phyloP scores from a whole-genome alignment of 1,140 invertebrate species.

The Lysiphlebus fabarum region DNA sequence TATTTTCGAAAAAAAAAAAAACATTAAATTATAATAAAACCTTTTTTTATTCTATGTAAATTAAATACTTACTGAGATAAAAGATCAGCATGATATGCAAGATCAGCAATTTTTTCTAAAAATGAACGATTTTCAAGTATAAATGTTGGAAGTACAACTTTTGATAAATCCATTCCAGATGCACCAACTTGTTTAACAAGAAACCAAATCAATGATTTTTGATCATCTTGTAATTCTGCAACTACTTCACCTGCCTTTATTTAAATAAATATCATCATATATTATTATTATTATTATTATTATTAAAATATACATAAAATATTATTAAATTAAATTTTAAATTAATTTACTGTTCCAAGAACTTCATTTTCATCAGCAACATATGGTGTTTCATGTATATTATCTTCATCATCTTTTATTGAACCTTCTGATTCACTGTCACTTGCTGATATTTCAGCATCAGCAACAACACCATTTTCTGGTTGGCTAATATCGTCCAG shows the following conservation, averaged over 20 bases:
- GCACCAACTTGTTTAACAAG: conserved; percentile 85
- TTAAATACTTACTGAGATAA: conserved; percentile 69
- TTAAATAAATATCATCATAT: neutral
- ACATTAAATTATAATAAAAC: conserved; percentile 2
- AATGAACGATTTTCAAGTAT: conserved; percentile 90
- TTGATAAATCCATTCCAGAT: conserved; percentile 94
- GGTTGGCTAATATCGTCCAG: conserved; percentile 54
- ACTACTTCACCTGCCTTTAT: conserved; percentile 79
- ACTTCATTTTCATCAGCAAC: conserved; percentile 65
- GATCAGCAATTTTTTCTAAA: conserved; percentile 88
- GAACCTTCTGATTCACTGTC: conserved; percentile 57
- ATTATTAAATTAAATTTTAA: neutral
- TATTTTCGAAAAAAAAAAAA: conserved; percentile 45
- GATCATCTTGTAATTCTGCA: conserved; percentile 89
- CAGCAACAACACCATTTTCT: conserved; percentile 50
- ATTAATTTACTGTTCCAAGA: conserved; percentile 62
- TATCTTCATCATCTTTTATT: conserved; percentile 55
- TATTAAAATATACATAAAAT: conserved; percentile 21
- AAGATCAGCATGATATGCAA: conserved; percentile 91
- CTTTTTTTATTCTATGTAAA: neutral
- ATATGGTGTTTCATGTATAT: conserved; percentile 62
- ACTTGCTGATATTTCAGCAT: conserved; percentile 54
- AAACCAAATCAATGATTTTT: conserved; percentile 92
- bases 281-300: neutral
- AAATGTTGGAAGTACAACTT: conserved; percentile 88